Percentiles rank a stretch among this genome's conserved stretches.
These are phyloP conservation scores for Sitodiplosis mosellana DNA, from an alignment of 1,140 invertebrate species.

Conservation along the genomic window DNA sequence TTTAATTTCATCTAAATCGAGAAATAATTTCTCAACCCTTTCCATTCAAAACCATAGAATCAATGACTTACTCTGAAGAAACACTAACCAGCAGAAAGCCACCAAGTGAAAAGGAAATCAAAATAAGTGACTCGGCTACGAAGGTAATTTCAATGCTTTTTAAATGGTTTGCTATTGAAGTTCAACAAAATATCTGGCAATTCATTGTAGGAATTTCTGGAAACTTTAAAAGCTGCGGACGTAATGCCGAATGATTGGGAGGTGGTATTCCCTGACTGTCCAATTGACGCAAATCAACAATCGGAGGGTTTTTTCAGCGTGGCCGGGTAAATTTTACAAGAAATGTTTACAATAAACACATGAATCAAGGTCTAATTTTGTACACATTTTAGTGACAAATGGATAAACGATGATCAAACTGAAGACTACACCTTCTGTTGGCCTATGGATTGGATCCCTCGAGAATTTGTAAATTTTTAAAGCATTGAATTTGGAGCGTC, in stretches of 20 bases:
- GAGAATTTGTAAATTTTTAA: too few relatives aligned
- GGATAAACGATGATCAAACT: conserved; percentile 17
- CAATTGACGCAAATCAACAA: conserved; percentile 13
- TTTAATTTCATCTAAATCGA: too few relatives aligned
- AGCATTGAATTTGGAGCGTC: too few relatives aligned
- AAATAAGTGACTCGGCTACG: conserved; percentile 21
- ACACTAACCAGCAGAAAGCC: neutral
- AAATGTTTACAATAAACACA: too few relatives aligned
- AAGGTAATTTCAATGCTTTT: conserved; percentile 6
- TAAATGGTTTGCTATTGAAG: too few relatives aligned
- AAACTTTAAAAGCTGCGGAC: conserved; percentile 14
- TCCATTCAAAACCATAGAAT: too few relatives aligned
- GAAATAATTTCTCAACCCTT: too few relatives aligned
- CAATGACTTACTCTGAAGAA: neutral
- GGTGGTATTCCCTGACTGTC: conserved; percentile 23
- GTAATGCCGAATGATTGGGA: conserved; percentile 22
- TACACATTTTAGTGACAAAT: conserved; percentile 10
- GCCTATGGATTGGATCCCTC: conserved; percentile 60
- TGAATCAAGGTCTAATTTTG: too few relatives aligned
- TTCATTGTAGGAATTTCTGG: conserved; percentile 14
- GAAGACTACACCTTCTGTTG: conserved; percentile 42
- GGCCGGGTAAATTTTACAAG: conserved; percentile 8
- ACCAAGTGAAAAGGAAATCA: conserved; percentile 4
- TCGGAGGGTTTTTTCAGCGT: conserved; percentile 18
- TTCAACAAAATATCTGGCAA: too few relatives aligned